Evolutionary conservation across 2,797 vertebrate species (phyloP), one percentile per base, ranked within the genome.

Genomic region (Microctenopoma steveboyesi): DNA sequence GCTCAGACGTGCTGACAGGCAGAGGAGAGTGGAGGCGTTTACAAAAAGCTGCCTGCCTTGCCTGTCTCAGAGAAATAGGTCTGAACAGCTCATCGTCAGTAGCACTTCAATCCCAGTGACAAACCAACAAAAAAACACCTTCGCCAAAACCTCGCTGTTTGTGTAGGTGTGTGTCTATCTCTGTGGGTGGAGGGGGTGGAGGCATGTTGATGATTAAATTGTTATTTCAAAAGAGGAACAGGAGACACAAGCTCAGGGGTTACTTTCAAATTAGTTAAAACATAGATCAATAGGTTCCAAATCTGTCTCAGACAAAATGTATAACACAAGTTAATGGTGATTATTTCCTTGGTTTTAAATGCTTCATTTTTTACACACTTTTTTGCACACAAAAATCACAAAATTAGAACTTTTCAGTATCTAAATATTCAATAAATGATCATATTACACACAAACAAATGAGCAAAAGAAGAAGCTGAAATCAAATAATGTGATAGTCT

Each of bases 11-110:
- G 1, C 48, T 84, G 72, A 86, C 86, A 81, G 28, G 68, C 78
- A 88, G 56, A 58, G 43, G 12, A 72, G 77, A 27, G 85, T 66
- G 78, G 85, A 86, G 89, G 86, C 85, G 91, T 88, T 95, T 95
- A 93, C 93, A 92, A 90, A 88, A 89, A 91, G 12, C 43, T 22
- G 66, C 15, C 47, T 61, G 28, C 6, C 37, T 64, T 7, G 49
- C 52, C 25, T 66, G 48, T 46, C 72, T 54, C 64, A 22, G 27
- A 72, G 70, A 79, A 66, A 5, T 40, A 59, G 68, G 27, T 43
- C 71, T 72, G 51, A 64, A 76, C 72, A 69, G 57, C 76, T 83
- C 79, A 76, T 74, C 43, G 7, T 51, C 10, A 49, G 61, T 14
- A 1, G 37, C 8, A 18, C 69, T 54, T 78, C 50, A 30, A 37